Conservation (phyloP, 1,140 invertebrate genomes). For the Dolichoris vasculosae region DNA sequence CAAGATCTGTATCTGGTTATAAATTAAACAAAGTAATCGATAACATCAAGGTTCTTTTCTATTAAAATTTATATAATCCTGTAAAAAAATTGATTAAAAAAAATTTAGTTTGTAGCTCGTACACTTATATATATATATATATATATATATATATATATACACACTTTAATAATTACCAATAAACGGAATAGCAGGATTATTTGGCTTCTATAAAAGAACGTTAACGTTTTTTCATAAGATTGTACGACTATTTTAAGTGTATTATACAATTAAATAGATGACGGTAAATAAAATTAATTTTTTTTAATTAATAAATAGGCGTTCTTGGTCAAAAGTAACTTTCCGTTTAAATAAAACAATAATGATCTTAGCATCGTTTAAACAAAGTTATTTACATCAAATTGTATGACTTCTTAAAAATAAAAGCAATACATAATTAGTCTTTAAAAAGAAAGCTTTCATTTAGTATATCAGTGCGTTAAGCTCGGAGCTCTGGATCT, state of each 20-base stretch:
- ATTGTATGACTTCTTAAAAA: neutral
- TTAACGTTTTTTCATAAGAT: neutral
- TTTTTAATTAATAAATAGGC: neutral
- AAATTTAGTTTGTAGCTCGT: too few species aligned
- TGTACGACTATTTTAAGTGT: neutral
- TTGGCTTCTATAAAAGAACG: neutral
- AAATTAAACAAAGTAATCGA: neutral
- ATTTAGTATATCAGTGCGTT: conserved; percentile 17
- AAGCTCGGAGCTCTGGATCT: conserved; percentile 33
- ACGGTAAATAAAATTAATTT: neutral
- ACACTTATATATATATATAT: too few species aligned
- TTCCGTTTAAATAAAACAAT: neutral
- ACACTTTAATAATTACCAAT: neutral
- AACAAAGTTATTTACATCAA: neutral
- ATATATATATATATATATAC: too few species aligned
- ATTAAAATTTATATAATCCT: neutral
- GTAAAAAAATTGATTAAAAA: too few species aligned
- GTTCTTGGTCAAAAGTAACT: neutral
- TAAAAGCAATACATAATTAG: neutral
- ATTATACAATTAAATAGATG: neutral
- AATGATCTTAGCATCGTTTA: neutral
- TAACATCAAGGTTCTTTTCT: neutral
- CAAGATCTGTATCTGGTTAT: neutral
- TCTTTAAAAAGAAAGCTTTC: neutral
- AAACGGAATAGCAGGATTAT: neutral